Base-by-base conservation (phyloP, 2,888 invertebrate species). In the Lobophora halterata region DNA sequence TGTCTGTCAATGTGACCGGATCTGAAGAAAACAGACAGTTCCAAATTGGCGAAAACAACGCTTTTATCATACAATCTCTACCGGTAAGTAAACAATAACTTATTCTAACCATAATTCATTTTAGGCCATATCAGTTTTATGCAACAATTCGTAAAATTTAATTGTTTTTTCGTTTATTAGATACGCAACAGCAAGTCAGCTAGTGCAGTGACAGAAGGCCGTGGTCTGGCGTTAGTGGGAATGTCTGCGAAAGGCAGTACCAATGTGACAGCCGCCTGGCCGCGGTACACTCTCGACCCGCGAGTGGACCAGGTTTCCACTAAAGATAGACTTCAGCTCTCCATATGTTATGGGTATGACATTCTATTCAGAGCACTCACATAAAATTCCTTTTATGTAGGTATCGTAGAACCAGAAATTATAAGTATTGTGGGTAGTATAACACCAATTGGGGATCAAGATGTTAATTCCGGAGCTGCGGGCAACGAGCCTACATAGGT, bases 261-360 rank as follows among this genome's bases (percentile, higher is more conserved):
- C 42, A 95, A 95, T 66, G 95, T 95, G 2, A 96, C 96, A 6
- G 95, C 94, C 12, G 93, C 95, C 17, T 95, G 94, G 91, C 96
- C 97, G 2, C 88, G 95, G 49, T 97, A 96, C 77, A 93, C 92
- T 26, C 88, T 97, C 1, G 96, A 95, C 77, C 95, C 97, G 1
- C 92, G 94, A 61, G 93, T 97, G 2, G 95, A 95, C 72, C 92
- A 92, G 57, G 93, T 93, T 49, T 93, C 95, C 1, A 92, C 93
- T 47, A 89, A 90, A 19, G 90, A 94, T 66, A 92, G 94, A 52
- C 81, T 97, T 40, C 93, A 94, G 59, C 88, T 97, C 7, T 95
- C 95, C 4, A 90, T 96, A 37, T 97, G 97, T 62, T 90, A 93
- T 30, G 92, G 92, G 90, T 95, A 21, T 19, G 37, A 3, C n/a